Evolutionary conservation across 2,797 vertebrate genomes (phyloP), one percentile per base, ranked within the genome.

Genomic region (Phataginus tricuspis): DNA sequence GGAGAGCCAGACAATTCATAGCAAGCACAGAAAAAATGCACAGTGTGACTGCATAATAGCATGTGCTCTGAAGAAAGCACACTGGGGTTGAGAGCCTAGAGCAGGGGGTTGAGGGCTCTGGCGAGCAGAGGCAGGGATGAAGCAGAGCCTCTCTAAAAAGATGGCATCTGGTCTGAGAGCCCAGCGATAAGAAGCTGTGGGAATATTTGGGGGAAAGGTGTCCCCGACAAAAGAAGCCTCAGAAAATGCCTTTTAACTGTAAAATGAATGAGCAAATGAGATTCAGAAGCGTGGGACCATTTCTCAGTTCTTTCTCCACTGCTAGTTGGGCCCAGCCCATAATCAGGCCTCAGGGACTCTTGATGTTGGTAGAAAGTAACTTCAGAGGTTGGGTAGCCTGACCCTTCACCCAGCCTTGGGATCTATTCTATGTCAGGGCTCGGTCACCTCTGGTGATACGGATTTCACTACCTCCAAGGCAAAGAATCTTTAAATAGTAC

Each of bases 271-370:
- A 88, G 69, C 23, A 66, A 75, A 63, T 16, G 16, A 39, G 29
- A 64, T 15, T 15, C 51, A 10, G 27, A 18, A 55, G n/a, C 27
- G 4, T 2, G 16, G 7, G 64, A 4, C 55, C 25, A 4, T 57
- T 77, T 83, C 83, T 95, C 31, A 23, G 51, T 86, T 92, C 64
- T 75, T 19, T 89, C 49, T 87, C 69, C 71, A 34, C 61, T 55
- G 9, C 25, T n/a, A 55, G 18, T n/a, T 39, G 49, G 55, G 16
- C 27, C 11, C 42, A 91, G 37, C 31, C 72, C 42, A 5, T 29
- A 23, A 7, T 34, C 74, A 89, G 55, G 34, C 19, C n/a, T 8
- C 7, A 1, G 61, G 55, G 39, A 27, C n/a, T 85, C 61, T 57
- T 6, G 4, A 39, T 69, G 55, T 49, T 23, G 45, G n/a, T 31